Percentiles rank a stretch among this genome's conserved stretches.
These are phyloP conservation scores for Athrips mouffetella DNA, from an alignment of 2,888 invertebrate genomes.

Conservation along the genomic window DNA sequence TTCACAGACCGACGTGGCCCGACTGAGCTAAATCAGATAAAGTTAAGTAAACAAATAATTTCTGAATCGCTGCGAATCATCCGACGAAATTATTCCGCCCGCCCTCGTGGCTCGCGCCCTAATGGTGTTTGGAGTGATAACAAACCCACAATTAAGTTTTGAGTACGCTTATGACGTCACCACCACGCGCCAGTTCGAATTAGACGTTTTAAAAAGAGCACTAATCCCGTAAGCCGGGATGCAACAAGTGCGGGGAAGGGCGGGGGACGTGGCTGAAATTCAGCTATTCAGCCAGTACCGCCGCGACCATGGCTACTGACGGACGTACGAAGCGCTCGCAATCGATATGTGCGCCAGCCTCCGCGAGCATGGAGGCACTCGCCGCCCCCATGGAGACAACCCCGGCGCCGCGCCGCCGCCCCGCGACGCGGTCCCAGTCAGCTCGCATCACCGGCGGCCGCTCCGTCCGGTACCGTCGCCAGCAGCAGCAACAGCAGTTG, in stretches of 20 bases:
- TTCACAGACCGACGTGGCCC: not conserved
- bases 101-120: not conserved
- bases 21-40: not conserved
- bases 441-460: conserved; percentile 84
- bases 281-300: conserved; percentile 65
- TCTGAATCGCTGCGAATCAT: not conserved
- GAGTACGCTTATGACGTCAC: not conserved
- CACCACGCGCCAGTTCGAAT: not conserved
- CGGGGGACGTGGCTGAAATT: conserved; percentile 10
- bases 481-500: conserved; percentile 67
- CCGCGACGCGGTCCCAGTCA: conserved; percentile 87
- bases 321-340: conserved; percentile 84
- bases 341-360: conserved; percentile 85
- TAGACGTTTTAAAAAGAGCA: conserved; percentile 10
- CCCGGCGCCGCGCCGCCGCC: conserved; percentile 79
- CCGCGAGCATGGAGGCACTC: conserved; percentile 82
- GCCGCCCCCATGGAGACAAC: conserved; percentile 75
- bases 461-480: conserved; percentile 70
- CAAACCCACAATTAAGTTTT: not conserved
- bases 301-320: conserved; percentile 80
- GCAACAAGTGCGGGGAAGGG: conserved; percentile 20
- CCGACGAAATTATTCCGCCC: not conserved
- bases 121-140: not conserved
- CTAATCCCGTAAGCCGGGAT: conserved; percentile 16
- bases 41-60: conserved; percentile 1